Evolutionary conservation across 2,113 vertebrate genomes (phyloP).

Genomic region (Polypterus bichir): DNA sequence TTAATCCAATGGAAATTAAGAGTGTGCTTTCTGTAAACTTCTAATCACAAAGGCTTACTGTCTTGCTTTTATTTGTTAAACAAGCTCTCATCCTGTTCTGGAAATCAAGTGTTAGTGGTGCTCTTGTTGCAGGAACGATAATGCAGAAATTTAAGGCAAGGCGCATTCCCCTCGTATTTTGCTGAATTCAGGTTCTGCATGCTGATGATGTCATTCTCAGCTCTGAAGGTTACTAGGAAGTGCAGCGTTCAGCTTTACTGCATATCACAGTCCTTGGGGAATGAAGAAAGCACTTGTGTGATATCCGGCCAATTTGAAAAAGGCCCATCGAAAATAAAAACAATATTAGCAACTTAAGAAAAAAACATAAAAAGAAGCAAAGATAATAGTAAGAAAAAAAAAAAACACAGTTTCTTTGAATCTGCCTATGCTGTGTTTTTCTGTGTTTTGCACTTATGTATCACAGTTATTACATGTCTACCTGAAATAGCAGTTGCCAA

Average conservation of each 20-base stretch:
- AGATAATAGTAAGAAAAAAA: not conserved
- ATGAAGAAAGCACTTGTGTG: not conserved
- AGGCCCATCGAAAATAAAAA: not conserved
- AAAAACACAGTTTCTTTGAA: not conserved
- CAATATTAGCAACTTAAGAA: not conserved
- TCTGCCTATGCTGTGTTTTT: not conserved
- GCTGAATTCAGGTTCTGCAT: slow-evolving; percentile 4
- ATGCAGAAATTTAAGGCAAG: slow-evolving; percentile 7
- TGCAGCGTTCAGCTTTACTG: not conserved
- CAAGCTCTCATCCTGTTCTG: not conserved
- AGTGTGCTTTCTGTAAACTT: no score
- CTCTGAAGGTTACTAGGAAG: slow-evolving; percentile 10
- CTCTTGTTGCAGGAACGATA: not conserved
- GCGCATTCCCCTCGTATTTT: slow-evolving; percentile 2
- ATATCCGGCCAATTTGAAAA: slow-evolving; percentile 1
- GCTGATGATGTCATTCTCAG: slow-evolving; percentile 8
- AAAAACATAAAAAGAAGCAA: not conserved
- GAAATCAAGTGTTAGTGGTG: not conserved
- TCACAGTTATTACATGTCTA: no score
- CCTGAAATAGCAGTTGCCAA: no score
- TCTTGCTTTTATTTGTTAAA: not conserved
- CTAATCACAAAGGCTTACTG: no score
- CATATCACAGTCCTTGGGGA: slow-evolving; percentile 5
- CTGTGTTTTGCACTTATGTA: no score
- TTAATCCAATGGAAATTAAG: no score